phyloP scores from a whole-genome alignment of 2,113 vertebrate genomes.

The Acanthisitta chloris region DNA sequence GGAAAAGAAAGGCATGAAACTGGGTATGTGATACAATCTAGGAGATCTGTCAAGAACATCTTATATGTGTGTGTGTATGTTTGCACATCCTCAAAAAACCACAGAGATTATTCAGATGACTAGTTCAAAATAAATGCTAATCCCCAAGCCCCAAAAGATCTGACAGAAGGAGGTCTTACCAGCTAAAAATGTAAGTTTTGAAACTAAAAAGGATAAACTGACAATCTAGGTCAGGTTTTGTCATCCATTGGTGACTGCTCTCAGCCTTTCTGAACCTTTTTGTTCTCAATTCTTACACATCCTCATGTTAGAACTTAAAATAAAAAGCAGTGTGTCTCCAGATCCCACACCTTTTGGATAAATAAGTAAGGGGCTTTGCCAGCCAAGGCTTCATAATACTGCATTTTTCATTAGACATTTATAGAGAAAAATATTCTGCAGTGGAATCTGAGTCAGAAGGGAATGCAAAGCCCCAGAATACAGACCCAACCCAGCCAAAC shows the following conservation, averaged over 20 bases:
- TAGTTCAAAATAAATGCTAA: background rate
- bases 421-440: background rate
- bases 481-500: background rate
- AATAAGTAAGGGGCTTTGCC: background rate
- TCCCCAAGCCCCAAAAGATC: background rate
- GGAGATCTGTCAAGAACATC: background rate
- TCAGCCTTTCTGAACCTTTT: background rate
- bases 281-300: background rate
- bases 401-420: background rate
- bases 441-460: background rate
- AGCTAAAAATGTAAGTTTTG: background rate
- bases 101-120: background rate
- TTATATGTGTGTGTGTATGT: accelerated
- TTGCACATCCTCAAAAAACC: background rate
- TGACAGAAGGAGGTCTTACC: background rate
- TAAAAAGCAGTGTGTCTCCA: background rate
- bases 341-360: background rate
- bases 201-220: background rate
- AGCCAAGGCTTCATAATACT: background rate
- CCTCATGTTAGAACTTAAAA: background rate
- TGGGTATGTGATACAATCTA: background rate
- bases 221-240: slow-evolving; percentile 6
- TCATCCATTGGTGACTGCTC: background rate
- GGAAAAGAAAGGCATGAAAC: background rate
- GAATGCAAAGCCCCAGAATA: background rate